Conservation (phyloP, 2,888 invertebrate genomes). For the Rhingia campestris region DNA sequence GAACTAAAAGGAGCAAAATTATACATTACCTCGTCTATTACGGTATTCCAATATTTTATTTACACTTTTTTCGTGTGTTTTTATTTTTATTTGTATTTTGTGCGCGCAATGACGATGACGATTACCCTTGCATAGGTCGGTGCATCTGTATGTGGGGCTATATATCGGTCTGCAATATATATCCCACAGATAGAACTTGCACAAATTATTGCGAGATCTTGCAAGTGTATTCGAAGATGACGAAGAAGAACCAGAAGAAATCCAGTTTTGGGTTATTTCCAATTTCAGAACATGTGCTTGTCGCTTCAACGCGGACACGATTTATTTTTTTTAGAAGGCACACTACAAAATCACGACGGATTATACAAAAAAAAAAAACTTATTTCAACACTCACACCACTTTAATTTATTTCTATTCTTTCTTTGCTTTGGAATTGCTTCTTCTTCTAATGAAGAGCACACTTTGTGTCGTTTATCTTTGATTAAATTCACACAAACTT, state of each 20-base stretch:
- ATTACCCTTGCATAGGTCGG: constrained; percentile 60
- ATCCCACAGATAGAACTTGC: constrained; percentile 48
- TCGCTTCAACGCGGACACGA: constrained; percentile 42
- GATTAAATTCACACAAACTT: constrained; percentile 27
- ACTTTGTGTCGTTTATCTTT: constrained; percentile 20
- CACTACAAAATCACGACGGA: constrained; percentile 39
- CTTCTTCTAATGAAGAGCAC: constrained; percentile 21
- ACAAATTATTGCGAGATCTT: constrained; percentile 49
- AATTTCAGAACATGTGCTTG: constrained; percentile 72
- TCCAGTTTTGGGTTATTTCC: constrained; percentile 72
- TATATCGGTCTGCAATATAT: constrained; percentile 22
- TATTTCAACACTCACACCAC: constrained; percentile 35
- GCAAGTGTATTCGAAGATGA: constrained; percentile 1
- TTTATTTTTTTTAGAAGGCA: constrained; percentile 9
- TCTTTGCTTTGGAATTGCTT: not conserved
- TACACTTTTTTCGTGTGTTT: constrained; percentile 40
- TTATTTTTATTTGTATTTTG: constrained; percentile 50
- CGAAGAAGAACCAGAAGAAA: constrained; percentile 33
- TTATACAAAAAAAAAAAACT: constrained; percentile 8
- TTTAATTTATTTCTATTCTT: constrained; percentile 31
- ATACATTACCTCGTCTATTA: constrained; percentile 70
- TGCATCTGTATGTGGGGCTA: constrained; percentile 3
- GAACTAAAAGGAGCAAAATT: constrained; percentile 34
- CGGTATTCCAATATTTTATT: constrained; percentile 68
- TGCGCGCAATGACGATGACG: constrained; percentile 48